These are phyloP conservation scores for Musca vetustissima DNA, from an alignment of 1,140 invertebrate species.

Conservation along the genomic window DNA sequence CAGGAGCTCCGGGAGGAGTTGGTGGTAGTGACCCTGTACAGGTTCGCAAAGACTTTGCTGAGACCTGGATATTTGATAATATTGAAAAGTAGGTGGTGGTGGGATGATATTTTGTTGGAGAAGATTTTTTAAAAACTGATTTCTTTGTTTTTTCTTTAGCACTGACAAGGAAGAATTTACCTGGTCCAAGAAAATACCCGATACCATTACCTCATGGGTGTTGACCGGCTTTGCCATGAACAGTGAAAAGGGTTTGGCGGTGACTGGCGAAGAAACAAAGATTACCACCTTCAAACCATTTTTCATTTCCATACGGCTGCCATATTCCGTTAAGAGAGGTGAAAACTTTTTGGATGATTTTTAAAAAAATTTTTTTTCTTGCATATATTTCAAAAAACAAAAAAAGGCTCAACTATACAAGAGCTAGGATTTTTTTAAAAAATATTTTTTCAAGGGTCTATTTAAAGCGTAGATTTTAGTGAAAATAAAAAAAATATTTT, in stretches of 20 bases:
- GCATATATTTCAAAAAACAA: too few relatives aligned
- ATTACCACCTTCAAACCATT: slow-evolving; percentile 86
- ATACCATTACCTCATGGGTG: slow-evolving; percentile 91
- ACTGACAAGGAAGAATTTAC: slow-evolving; percentile 49
- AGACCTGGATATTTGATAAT: slow-evolving; percentile 51
- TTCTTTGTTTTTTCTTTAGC: background rate
- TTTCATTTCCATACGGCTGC: slow-evolving; percentile 77
- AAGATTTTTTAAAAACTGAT: background rate
- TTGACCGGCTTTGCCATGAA: slow-evolving; percentile 90
- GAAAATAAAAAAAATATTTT: slow-evolving; percentile 4
- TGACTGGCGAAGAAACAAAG: slow-evolving; percentile 72
- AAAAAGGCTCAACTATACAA: too few relatives aligned
- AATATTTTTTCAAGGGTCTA: too few relatives aligned
- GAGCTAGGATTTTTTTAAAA: too few relatives aligned
- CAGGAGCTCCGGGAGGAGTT: background rate
- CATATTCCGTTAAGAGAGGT: slow-evolving; percentile 83
- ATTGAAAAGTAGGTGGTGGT: slow-evolving; percentile 35
- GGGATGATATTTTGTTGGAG: background rate
- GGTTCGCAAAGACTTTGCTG: slow-evolving; percentile 46
- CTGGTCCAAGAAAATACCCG: slow-evolving; percentile 66
- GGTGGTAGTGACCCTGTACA: background rate
- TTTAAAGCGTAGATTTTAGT: background rate
- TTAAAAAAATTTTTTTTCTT: too few relatives aligned
- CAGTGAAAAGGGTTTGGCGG: slow-evolving; percentile 77
- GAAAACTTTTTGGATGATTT: too few relatives aligned